Base-by-base conservation (phyloP, 2,113 vertebrate species). In the Strix aluco region DNA sequence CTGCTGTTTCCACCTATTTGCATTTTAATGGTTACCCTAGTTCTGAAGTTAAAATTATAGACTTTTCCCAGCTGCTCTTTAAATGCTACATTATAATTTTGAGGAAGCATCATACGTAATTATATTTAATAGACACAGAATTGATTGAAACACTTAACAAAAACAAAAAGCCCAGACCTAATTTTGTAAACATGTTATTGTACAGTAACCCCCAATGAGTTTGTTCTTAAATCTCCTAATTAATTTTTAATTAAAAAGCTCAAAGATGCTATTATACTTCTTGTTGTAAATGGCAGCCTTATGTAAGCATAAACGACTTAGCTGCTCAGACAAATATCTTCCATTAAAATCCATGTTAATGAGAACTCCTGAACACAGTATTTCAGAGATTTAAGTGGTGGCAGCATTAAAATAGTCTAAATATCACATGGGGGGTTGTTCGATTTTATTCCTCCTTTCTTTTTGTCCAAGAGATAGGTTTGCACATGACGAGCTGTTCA, bases 181-280 rank as follows among this genome's bases (percentile, higher is more conserved):
- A 97, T 98, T 98, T 98, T 96, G 97, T 97, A 98, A 98, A 98
- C 98, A 98, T 96, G 98, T 96, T 98, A 98, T 97, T 98, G 98
- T 98, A 98, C 97, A 96, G 98, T 97, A 98, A 98, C 98, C 98
- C 97, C 98, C 96, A 90, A 98, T 96, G 97, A 98, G 94, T 98
- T 97, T 97, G 96, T 97, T 98, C 98, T 98, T 98, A 98, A 98
- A 97, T 98, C 97, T 98, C 96, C 97, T 98, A 98, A 98, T 98
- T 98, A 98, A 98, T 98, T 98, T 98, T 98, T 98, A 98, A 98
- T 98, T 98, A 98, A 98, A 98, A 98, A 98, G 97, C 98, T 98
- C 97, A 96, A 97, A 98, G 98, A 98, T 97, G 98, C 97, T 95
- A 96, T 98, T 97, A 97, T 96, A 95, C 91, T 96, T 86, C 95